These are phyloP conservation scores for Zaprionus ghesquierei DNA, from an alignment of 1,140 invertebrate species.

Conservation along the genomic window DNA sequence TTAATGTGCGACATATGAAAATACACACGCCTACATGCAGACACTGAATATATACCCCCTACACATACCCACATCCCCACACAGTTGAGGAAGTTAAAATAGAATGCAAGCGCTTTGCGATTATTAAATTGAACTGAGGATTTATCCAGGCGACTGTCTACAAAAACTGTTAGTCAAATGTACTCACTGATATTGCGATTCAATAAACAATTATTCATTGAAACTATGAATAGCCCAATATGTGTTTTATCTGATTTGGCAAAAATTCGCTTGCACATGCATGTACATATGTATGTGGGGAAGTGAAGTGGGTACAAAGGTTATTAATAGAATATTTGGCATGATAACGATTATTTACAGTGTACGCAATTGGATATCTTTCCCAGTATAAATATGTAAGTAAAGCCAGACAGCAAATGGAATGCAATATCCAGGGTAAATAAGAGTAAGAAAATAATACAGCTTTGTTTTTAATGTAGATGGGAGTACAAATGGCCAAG, in stretches of 20 bases:
- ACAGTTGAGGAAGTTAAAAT: slow-evolving; percentile 15
- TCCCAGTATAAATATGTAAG: neutral
- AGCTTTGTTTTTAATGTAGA: neutral
- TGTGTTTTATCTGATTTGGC: neutral
- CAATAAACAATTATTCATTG: slow-evolving; percentile 70
- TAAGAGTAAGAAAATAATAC: neutral
- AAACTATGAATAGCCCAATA: slow-evolving; percentile 31
- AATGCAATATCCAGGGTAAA: neutral
- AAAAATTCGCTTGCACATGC: neutral
- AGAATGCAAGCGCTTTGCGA: slow-evolving; percentile 44
- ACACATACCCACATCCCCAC: neutral
- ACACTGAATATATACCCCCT: slow-evolving; percentile 1
- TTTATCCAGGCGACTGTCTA: slow-evolving; percentile 61
- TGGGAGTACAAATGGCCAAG: neutral
- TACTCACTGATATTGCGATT: slow-evolving; percentile 78
- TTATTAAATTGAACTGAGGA: slow-evolving; percentile 65
- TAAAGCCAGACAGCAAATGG: neutral
- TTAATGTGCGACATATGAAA: slow-evolving; percentile 3
- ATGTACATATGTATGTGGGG: neutral
- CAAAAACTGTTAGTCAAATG: slow-evolving; percentile 70
- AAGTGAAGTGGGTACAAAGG: slow-evolving; percentile 17
- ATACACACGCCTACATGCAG: slow-evolving; percentile 16
- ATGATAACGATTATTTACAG: slow-evolving; percentile 6
- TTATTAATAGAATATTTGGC: slow-evolving; percentile 5
- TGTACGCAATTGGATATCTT: neutral